Evolutionary conservation across 2,797 vertebrate species (phyloP), one percentile per base, ranked within the genome.

Genomic region (Premnoplex brunnescens): DNA sequence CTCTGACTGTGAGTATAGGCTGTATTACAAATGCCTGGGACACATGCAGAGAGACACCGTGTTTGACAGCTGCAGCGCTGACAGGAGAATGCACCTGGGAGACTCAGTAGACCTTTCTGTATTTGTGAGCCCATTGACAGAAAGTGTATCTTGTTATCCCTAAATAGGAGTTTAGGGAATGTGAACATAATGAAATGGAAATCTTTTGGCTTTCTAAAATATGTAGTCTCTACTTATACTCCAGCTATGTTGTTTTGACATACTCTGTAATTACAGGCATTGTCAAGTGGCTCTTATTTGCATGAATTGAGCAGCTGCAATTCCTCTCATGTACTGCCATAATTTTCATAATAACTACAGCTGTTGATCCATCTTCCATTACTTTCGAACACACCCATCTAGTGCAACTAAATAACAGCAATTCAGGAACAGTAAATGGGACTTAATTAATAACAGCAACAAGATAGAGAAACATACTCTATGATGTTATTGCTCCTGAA

Each of bases 401-500:
- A 85, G 67, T 83, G 44, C 67, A 89, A 71, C 73, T 86, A 80
- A 91, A 86, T 87, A 91, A 43, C 59, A 74, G 68, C 85, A 80
- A 78, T 94, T 89, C 54, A 86, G 58, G 55, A 93, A 44, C 66
- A 85, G 72, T 32, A 94, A 95, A 88, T 81, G 66, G 46, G 36
- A 41, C 54, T 89, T 96, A 94, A 93, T 96, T 93, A 95, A 91
- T 93, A 92, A 74, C 72, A 93, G 58, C 80, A 91, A 92, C 48
- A 95, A 85, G 64, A 74, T 23, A 88, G 64, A 48, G 59, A 96
- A 95, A 91, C 64, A 79, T 63, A 34, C 19, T 80, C 24, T 87
- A 14, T 85, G 56, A 67, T 93, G 36, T 68, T 89, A 23, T 44
- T 89, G 52, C 34, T 85, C 24, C 75, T 62, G 37, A 93, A 60